Conservation (phyloP, 2,888 invertebrate species). For the Nymphalis c-album region DNA sequence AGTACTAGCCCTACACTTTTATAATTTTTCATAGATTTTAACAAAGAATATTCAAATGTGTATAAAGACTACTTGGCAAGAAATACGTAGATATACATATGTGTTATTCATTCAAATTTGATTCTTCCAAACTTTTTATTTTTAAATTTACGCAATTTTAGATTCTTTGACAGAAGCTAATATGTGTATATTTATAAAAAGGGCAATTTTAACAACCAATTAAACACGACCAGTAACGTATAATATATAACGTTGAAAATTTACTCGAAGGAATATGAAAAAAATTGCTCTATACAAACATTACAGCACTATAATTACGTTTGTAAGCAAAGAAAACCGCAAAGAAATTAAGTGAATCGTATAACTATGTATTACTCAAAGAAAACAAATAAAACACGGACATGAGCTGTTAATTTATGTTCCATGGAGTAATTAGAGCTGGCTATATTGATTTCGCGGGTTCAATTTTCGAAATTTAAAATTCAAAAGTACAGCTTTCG, state of each 20-base stretch:
- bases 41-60: too few species aligned
- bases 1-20: too few species aligned
- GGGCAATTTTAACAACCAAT: too few species aligned
- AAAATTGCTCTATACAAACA: conserved; percentile 30
- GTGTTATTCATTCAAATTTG: too few species aligned
- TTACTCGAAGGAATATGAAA: background rate
- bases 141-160: too few species aligned
- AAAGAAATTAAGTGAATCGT: conserved; percentile 46
- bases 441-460: conserved; percentile 58
- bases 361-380: conserved; percentile 38
- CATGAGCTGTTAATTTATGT: conserved; percentile 65
- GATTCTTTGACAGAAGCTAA: too few species aligned
- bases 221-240: background rate
- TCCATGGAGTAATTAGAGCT: conserved; percentile 58
- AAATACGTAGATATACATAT: too few species aligned
- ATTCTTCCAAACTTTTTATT: too few species aligned
- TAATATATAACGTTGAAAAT: conserved; percentile 1
- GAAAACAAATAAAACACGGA: conserved; percentile 60
- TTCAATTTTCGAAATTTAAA: conserved; percentile 46
- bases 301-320: conserved; percentile 35
- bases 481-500: conserved; percentile 52
- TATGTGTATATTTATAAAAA: too few species aligned
- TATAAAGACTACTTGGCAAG: too few species aligned
- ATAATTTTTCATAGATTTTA: too few species aligned
- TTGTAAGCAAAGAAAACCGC: conserved; percentile 45